Evolutionary conservation across 2,113 vertebrate genomes (phyloP).

Genomic region (Gorsachius goisagi): DNA sequence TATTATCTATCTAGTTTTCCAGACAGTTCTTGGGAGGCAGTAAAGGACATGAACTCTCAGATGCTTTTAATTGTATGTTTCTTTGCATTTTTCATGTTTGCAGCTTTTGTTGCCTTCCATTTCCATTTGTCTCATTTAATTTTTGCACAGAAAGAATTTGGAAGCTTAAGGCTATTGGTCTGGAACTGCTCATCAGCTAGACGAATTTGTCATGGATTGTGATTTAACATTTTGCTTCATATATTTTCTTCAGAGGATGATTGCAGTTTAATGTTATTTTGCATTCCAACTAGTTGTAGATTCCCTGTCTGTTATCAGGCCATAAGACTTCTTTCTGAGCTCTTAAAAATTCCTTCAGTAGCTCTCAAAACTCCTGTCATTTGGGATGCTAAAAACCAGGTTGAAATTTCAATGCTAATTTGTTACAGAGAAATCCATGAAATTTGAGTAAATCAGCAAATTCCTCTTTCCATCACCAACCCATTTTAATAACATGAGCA

Average conservation of each 20-base stretch:
- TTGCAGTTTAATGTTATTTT: neutral
- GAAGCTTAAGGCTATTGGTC: neutral
- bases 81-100: neutral
- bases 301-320: neutral
- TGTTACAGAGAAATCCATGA: constrained; percentile 22
- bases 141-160: neutral
- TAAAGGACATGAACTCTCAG: neutral
- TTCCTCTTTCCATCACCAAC: neutral
- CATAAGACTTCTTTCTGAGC: neutral
- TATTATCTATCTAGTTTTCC: neutral
- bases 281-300: neutral
- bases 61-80: neutral
- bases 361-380: neutral
- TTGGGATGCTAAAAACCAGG: neutral
- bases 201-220: neutral
- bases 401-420: constrained; percentile 11
- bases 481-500: constrained; percentile 11
- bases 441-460: constrained; percentile 23
- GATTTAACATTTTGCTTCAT: neutral
- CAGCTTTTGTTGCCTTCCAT: neutral
- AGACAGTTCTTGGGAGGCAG: neutral
- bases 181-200: constrained; percentile 13
- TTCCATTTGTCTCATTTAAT: neutral
- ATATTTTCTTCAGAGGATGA: neutral
- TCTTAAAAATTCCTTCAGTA: neutral